phyloP scores from a whole-genome alignment of 2,888 invertebrate genomes.

The Conistra vaccinii region DNA sequence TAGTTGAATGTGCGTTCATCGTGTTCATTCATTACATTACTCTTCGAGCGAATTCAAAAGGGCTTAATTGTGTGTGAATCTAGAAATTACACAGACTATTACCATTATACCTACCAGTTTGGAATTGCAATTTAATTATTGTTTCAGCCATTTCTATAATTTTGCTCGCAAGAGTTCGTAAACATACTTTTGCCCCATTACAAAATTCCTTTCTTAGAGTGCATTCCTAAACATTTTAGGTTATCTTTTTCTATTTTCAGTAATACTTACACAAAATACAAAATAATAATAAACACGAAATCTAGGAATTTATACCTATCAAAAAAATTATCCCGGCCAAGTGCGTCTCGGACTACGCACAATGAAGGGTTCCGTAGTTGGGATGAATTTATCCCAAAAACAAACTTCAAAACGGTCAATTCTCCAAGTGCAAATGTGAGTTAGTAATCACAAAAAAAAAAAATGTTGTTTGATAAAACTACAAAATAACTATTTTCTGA shows the following conservation, averaged over 20 bases:
- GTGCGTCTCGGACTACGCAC: too few relatives aligned
- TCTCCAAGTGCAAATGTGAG: too few relatives aligned
- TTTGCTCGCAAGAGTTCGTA: not conserved
- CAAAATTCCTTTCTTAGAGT: not conserved
- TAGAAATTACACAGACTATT: slow-evolving; percentile 20
- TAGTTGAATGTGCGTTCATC: not conserved
- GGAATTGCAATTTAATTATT: slow-evolving; percentile 1
- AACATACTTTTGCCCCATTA: not conserved
- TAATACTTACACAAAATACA: not conserved
- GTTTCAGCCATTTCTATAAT: not conserved
- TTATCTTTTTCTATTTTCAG: not conserved
- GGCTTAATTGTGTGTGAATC: slow-evolving; percentile 22
- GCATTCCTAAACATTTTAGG: not conserved
- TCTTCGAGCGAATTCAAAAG: slow-evolving; percentile 1
- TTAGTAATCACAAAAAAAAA: too few relatives aligned
- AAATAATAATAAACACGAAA: not conserved
- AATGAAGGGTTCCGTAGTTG: too few relatives aligned
- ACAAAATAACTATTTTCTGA: too few relatives aligned
- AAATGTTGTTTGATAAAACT: too few relatives aligned
- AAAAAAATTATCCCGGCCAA: too few relatives aligned
- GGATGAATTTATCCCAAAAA: too few relatives aligned
- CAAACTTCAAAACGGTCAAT: too few relatives aligned
- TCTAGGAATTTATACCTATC: too few relatives aligned
- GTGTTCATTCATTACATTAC: slow-evolving; percentile 9
- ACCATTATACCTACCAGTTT: not conserved